Conservation (phyloP, 2,113 vertebrate genomes). For the Osmerus eperlanus region DNA sequence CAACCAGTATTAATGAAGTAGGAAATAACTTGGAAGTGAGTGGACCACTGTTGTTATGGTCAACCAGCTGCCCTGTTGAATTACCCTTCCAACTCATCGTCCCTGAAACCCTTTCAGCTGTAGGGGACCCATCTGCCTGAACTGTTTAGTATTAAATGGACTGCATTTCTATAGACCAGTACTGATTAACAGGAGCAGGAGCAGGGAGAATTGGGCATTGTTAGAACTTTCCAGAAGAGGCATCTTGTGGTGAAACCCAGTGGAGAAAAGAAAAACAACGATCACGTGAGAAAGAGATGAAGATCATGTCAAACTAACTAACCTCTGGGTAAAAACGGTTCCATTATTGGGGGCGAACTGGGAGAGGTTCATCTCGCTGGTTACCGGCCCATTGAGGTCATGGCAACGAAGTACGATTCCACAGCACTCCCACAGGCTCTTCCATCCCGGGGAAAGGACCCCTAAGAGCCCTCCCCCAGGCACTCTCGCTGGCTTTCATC, state of each 20-base stretch:
- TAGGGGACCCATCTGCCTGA: no score
- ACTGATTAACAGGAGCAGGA: no score
- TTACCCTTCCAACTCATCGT: no score
- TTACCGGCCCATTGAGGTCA: not conserved
- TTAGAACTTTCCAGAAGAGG: no score
- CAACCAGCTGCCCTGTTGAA: no score
- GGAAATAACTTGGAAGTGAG: not conserved
- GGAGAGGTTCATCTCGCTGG: slow-evolving; percentile 23
- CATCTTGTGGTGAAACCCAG: no score
- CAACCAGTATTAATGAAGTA: not conserved
- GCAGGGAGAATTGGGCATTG: no score
- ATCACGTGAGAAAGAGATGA: slow-evolving; percentile 20
- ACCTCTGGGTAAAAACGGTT: slow-evolving; percentile 48
- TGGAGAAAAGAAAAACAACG: not conserved
- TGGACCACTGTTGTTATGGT: not conserved
- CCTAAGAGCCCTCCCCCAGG: slow-evolving; percentile 37
- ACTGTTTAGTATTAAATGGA: no score
- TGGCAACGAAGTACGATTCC: no score
- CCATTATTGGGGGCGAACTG: slow-evolving; percentile 29
- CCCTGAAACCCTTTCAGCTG: no score
- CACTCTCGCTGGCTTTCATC: slow-evolving; percentile 55
- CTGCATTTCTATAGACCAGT: no score
- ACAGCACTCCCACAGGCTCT: slow-evolving; percentile 28
- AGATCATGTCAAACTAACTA: slow-evolving; percentile 54
- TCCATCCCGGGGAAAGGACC: slow-evolving; percentile 54